phyloP scores from a whole-genome alignment of 2,888 invertebrate genomes.

The Ischnus inquisitorius region DNA sequence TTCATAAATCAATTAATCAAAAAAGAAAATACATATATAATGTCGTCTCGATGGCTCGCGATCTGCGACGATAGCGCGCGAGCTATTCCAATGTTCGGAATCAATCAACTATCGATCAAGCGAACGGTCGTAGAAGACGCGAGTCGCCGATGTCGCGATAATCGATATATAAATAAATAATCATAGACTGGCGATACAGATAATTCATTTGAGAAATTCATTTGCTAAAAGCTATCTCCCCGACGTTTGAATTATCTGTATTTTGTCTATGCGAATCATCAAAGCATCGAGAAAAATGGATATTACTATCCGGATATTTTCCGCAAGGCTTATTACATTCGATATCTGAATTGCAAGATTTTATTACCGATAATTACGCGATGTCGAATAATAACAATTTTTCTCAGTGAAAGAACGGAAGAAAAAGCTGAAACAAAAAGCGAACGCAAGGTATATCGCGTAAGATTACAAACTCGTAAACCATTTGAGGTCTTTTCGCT shows the following conservation, averaged over 20 bases:
- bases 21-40: constrained; percentile 16
- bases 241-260: background rate
- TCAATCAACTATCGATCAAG: constrained; percentile 7
- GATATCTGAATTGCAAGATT: too few relatives aligned
- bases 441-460: background rate
- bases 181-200: background rate
- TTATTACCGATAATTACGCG: too few relatives aligned
- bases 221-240: background rate
- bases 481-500: constrained; percentile 18
- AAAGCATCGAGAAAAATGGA: too few relatives aligned
- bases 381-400: too few relatives aligned
- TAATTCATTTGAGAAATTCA: background rate
- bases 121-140: background rate
- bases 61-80: constrained; percentile 1
- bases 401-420: background rate
- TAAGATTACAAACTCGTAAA: constrained; percentile 7
- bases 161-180: background rate
- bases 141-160: background rate
- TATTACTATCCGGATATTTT: too few relatives aligned
- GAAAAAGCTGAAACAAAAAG: background rate
- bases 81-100: constrained; percentile 7
- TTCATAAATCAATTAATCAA: constrained; percentile 38
- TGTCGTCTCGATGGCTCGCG: constrained; percentile 1
- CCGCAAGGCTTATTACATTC: too few relatives aligned
- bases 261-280: background rate